Conservation (phyloP, 2,113 vertebrate species). For the Formicarius rufipectus region DNA sequence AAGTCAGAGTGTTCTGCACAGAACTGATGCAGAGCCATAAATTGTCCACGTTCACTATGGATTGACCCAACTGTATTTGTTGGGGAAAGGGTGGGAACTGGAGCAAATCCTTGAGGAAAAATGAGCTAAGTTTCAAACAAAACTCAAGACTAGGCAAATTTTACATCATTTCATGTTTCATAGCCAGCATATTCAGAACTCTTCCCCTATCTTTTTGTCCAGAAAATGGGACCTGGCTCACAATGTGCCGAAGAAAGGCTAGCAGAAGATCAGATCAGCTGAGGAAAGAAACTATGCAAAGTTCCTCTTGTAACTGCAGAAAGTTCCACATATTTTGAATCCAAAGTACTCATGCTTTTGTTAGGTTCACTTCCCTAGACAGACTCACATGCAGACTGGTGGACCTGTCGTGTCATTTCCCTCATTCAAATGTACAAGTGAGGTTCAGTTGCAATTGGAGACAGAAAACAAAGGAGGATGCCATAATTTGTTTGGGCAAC, state of each 20-base stretch:
- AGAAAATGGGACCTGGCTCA: not conserved
- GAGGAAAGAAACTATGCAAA: not conserved
- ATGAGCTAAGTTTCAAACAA: not conserved
- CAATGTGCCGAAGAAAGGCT: not conserved
- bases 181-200: not conserved
- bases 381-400: not conserved
- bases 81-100: not conserved
- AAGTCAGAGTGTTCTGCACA: constrained; percentile 7
- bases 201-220: not conserved
- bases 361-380: not conserved
- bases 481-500: not conserved
- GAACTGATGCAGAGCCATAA: not conserved
- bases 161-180: not conserved
- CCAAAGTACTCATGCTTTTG: not conserved
- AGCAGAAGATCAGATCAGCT: not conserved
- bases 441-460: not conserved
- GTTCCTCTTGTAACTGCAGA: not conserved
- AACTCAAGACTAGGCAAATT: not conserved
- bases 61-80: not conserved
- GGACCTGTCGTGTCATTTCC: not conserved
- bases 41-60: not conserved
- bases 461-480: not conserved
- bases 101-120: not conserved
- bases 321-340: not conserved
- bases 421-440: not conserved